A percentile compares a stretch with the other conserved stretches of the same genome.
Evolutionary conservation across 2,888 invertebrate genomes (phyloP).

Genomic region (Mamestra brassicae): DNA sequence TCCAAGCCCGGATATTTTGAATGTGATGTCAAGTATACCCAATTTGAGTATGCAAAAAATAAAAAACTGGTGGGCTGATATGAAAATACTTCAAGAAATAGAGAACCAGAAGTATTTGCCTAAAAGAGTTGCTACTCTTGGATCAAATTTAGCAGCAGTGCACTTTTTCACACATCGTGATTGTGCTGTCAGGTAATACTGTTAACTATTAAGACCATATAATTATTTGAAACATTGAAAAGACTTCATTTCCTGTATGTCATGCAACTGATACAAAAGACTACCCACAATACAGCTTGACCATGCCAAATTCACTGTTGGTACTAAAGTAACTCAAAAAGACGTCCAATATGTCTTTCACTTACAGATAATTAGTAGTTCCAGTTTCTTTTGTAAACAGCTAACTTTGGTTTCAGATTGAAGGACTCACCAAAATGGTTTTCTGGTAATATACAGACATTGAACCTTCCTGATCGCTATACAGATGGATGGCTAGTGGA

Average conservation of each 20-base stretch:
- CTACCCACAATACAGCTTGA: not conserved
- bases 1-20: conserved; percentile 82
- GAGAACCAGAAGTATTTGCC: conserved; percentile 91
- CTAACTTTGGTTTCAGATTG: conserved; percentile 80
- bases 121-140: conserved; percentile 92
- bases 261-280: not conserved
- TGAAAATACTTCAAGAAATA: conserved; percentile 87
- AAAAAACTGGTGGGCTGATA: conserved; percentile 90
- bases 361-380: not conserved
- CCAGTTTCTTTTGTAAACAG: not conserved
- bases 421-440: conserved; percentile 90
- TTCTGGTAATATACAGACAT: conserved; percentile 86
- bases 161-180: conserved; percentile 95
- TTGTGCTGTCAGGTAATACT: conserved; percentile 92
- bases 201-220: not conserved
- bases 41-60: conserved; percentile 87
- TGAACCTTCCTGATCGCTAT: conserved; percentile 91
- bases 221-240: not conserved
- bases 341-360: not conserved
- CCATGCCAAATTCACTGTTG: not conserved
- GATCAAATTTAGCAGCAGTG: conserved; percentile 96
- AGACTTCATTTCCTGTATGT: not conserved
- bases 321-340: not conserved
- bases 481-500: conserved; percentile 93
- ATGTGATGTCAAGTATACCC: conserved; percentile 88